Conservation (phyloP, 2,888 invertebrate species). For the Leucophora obtusa region DNA sequence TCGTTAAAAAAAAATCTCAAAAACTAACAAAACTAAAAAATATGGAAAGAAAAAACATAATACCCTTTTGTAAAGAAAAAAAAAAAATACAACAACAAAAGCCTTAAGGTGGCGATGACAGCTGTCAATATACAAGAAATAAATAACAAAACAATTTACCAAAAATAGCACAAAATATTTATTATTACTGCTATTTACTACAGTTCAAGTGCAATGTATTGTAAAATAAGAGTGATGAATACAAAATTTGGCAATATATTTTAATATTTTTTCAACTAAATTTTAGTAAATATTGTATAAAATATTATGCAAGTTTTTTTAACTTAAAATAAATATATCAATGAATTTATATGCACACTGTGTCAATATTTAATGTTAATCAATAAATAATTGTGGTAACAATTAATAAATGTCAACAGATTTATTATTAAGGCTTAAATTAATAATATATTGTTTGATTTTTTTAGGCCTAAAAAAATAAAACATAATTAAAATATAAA, state of each 20-base stretch:
- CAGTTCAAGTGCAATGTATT: constrained; percentile 25
- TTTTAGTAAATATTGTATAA: background rate
- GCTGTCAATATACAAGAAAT: constrained; percentile 19
- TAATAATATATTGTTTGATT: constrained; percentile 20
- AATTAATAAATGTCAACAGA: constrained; percentile 49
- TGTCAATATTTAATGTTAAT: constrained; percentile 5
- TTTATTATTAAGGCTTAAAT: constrained; percentile 27
- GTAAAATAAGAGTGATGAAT: constrained; percentile 3
- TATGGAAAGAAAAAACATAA: background rate
- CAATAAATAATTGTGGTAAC: constrained; percentile 38
- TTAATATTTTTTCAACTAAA: background rate
- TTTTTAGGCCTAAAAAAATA: constrained; percentile 34
- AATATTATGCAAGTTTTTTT: constrained; percentile 8
- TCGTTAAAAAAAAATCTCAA: background rate
- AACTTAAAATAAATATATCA: background rate
- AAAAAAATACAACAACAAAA: background rate
- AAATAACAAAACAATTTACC: constrained; percentile 10
- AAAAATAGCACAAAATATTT: constrained; percentile 5
- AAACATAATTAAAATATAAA: constrained; percentile 8
- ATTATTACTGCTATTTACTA: background rate
- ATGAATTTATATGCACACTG: constrained; percentile 8
- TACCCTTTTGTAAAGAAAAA: background rate
- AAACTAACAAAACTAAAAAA: background rate
- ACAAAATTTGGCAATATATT: background rate
- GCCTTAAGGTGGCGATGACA: constrained; percentile 15